Base-by-base conservation (phyloP, 2,797 vertebrate species). In the Helarctos malayanus region DNA sequence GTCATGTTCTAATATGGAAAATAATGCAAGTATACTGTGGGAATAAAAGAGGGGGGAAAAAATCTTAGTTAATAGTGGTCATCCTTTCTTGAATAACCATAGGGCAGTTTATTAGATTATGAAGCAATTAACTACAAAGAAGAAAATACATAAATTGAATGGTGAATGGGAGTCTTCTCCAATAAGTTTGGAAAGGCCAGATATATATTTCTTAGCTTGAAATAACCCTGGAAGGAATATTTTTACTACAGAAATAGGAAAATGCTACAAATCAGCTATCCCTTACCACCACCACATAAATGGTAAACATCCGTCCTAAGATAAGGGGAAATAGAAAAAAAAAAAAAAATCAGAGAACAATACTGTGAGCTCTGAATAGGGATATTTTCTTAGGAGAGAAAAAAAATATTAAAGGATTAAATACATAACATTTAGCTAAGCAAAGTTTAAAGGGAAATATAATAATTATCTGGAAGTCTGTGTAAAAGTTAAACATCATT, bases 351-450 rank as follows among this genome's bases (percentile, higher is more conserved):
- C n/a, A 61, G 21, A 82, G 8, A 41, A 85, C 0, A 89, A 41
- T 3, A 3, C 12, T 73, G 45, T 49, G 49, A 68, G 54, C 27
- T 54, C 10, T 73, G 8, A 57, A 57, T 13, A 85, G 47, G 41
- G 23, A 47, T 38, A 56, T 91, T 79, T 41, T 88, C 23, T 81
- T 90, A 84, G 25, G 10, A 68, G 38, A 80, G 10, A 79, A 95
- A 61, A 63, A 18, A 89, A 92, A 85, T 16, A 73, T 47, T 81
- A 95, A 97, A 84, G 27, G 73, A 49, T 57, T 69, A 90, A 92
- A 56, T 84, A 79, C 61, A 32, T 57, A 27, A 86, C 78, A 1
- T 95, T 79, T 92, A 90, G n/a, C n/a, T 25, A 82, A 88, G 25
- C 7, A 84, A 81, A 54, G 4, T 1, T 90, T 49, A 69, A 89